Conservation (phyloP, 2,113 vertebrate genomes). For the Ardeotis arabs region DNA sequence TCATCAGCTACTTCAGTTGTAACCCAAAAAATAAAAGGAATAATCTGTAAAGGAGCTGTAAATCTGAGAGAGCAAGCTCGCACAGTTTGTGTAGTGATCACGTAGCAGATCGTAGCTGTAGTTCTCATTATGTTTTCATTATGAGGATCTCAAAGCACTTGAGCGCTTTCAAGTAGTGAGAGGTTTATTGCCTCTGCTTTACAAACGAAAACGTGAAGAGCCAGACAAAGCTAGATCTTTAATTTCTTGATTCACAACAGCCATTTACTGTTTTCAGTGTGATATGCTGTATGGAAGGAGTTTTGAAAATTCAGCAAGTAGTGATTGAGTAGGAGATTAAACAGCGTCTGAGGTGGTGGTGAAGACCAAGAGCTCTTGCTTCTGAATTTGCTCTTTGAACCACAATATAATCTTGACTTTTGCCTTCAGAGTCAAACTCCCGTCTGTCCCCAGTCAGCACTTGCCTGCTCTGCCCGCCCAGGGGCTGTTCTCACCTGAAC, state of each 20-base stretch:
- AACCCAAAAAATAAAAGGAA: slow-evolving; percentile 54
- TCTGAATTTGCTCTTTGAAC: background rate
- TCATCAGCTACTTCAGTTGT: slow-evolving; percentile 54
- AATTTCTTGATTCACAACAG: slow-evolving; percentile 3
- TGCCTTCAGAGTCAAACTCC: background rate
- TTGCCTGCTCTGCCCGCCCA: background rate
- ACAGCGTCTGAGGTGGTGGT: background rate
- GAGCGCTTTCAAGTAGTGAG: background rate
- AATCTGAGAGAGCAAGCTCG: background rate
- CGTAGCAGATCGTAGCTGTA: background rate
- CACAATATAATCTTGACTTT: background rate
- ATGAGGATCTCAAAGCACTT: background rate
- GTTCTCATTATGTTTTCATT: background rate
- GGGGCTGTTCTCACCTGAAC: background rate
- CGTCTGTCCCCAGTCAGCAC: background rate
- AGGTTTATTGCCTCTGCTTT: background rate
- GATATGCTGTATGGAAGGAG: background rate
- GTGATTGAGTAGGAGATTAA: background rate
- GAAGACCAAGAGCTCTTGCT: background rate
- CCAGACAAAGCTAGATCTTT: background rate
- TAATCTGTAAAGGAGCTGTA: slow-evolving; percentile 54
- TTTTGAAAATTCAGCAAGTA: background rate
- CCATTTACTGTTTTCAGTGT: background rate
- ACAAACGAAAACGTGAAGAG: background rate
- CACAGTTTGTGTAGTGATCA: background rate